Evolutionary conservation across 2,113 vertebrate species (phyloP), one percentile per base, ranked within the genome.

Genomic region (Anthoscopus minutus): DNA sequence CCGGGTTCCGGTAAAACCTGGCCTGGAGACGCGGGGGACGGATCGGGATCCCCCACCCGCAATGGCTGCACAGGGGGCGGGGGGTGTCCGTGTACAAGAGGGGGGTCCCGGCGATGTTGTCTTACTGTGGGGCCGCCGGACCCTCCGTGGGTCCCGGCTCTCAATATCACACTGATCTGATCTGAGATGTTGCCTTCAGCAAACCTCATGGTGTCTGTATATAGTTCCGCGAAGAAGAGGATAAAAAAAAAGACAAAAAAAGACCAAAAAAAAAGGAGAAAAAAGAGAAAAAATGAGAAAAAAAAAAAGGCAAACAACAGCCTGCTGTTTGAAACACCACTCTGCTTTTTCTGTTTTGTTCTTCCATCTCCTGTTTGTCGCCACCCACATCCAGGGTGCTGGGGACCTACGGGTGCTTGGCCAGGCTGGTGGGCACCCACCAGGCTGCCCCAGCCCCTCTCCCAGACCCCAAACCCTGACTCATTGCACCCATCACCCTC

Each of bases 111-210:
- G 77, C 73, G 53, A 87, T 90, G 71, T 89, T 89, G 88, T 95
- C 92, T 94, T 93, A 95, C 89, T 92, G 89, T 83, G 87, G 72
- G 76, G 90, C 86, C 25, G 50, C 83, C n/a, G 67, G 93, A 88
- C 67, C 73, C 67, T 44, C 50, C 22, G 86, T 22, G 96, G 93
- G 91, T 91, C 76, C 70, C 28, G 86, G 94, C 70, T 94, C 95
- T 93, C 93, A 91, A 79, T 94, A 88, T 93, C 95, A 97, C 95
- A 96, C 97, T 96, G 95, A 96, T 96, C 96, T 96, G 94, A 97
- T 97, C 97, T 97, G 97, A 97, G 96, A 96, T 95, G 96, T 96
- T 97, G 96, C 97, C 97, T 97, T 97, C 96, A 96, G 96, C 96
- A 95, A 96, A 97, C 97, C 97, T 97, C 96, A 97, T 88, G 85